A percentile compares a stretch with the other conserved stretches of the same genome.
Evolutionary conservation across 1,140 invertebrate species (phyloP).

Genomic region (Bombyx mandarina): DNA sequence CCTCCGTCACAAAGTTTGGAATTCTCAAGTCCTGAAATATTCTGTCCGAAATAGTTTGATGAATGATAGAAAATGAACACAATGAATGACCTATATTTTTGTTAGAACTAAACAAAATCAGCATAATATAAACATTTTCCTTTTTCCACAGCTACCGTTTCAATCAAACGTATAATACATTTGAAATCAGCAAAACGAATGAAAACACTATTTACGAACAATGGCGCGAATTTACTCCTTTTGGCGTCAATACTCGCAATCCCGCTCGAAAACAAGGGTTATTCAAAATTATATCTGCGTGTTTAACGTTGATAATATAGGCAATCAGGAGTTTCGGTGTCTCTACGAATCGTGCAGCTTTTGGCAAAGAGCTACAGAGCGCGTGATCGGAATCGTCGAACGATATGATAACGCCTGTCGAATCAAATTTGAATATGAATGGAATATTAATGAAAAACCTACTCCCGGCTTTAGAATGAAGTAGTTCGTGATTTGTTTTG

Average conservation of each 20-base stretch:
- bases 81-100: no score
- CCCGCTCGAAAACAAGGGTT: conserved; percentile 11
- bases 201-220: conserved; percentile 7
- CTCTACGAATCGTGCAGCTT: conserved; percentile 26
- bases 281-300: conserved; percentile 22
- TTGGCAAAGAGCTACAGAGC: conserved; percentile 21
- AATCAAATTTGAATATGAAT: conserved; percentile 40
- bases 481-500: conserved; percentile 26
- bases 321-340: conserved; percentile 40
- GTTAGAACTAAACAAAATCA: not conserved
- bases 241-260: conserved; percentile 7
- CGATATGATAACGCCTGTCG: conserved; percentile 29
- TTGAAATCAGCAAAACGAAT: not conserved
- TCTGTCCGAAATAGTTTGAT: not conserved
- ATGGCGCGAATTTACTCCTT: conserved; percentile 5
- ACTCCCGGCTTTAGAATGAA: conserved; percentile 22
- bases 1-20: no score
- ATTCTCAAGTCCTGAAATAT: not conserved
- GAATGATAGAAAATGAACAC: not conserved
- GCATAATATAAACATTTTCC: not conserved
- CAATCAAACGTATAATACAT: not conserved
- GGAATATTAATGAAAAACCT: conserved; percentile 41
- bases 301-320: conserved; percentile 37
- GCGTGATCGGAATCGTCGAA: conserved; percentile 34
- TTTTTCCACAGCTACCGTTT: not conserved